A percentile compares a stretch with the other conserved stretches of the same genome.
Conservation (phyloP, 2,888 invertebrate species). For the Synergus gifuensis region DNA sequence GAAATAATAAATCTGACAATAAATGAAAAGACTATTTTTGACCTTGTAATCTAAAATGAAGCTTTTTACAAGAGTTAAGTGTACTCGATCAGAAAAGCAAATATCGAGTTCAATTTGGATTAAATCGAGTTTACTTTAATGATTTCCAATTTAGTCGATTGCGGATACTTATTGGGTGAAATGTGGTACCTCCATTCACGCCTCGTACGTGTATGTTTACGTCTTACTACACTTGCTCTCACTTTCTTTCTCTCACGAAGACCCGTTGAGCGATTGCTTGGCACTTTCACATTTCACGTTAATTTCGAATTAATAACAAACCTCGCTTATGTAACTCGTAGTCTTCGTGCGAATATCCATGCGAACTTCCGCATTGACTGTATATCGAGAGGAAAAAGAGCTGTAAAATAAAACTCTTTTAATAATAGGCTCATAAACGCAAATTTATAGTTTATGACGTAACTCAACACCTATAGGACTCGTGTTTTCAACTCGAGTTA, state of each 20-base stretch:
- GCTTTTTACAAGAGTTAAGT: background rate
- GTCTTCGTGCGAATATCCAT: slow-evolving; percentile 16
- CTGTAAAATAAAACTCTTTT: slow-evolving; percentile 41
- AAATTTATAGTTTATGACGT: slow-evolving; percentile 23
- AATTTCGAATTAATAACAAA: slow-evolving; percentile 69
- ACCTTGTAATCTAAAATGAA: background rate
- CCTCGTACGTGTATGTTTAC: slow-evolving; percentile 49
- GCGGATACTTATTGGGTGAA: slow-evolving; percentile 36
- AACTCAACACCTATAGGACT: background rate
- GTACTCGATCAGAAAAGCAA: slow-evolving; percentile 13
- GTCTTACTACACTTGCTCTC: slow-evolving; percentile 59
- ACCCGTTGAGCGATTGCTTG: slow-evolving; percentile 40
- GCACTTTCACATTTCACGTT: slow-evolving; percentile 72
- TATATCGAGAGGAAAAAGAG: background rate
- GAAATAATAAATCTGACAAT: background rate
- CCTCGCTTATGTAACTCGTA: slow-evolving; percentile 58
- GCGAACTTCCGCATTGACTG: slow-evolving; percentile 14
- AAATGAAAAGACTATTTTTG: background rate
- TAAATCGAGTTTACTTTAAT: slow-evolving; percentile 35
- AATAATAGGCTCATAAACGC: slow-evolving; percentile 48
- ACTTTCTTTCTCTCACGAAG: slow-evolving; percentile 65
- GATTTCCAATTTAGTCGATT: slow-evolving; percentile 40
- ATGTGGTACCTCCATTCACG: slow-evolving; percentile 40
- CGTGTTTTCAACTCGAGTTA: background rate
- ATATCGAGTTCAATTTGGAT: slow-evolving; percentile 36